Evolutionary conservation across 2,797 vertebrate species (phyloP).

Genomic region (Gymnodraco acuticeps): DNA sequence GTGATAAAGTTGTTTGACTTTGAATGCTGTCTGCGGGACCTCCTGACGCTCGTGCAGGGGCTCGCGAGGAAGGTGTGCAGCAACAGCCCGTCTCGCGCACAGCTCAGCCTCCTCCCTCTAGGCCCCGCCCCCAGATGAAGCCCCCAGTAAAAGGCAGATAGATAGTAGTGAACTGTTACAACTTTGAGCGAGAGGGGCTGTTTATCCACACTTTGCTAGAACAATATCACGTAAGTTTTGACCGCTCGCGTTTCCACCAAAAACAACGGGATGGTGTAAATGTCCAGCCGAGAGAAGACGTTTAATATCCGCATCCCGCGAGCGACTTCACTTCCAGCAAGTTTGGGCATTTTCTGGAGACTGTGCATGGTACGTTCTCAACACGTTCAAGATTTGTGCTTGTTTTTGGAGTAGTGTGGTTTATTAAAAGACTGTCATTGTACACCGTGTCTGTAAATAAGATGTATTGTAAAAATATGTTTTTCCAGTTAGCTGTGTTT

Average conservation of each 20-base stretch:
- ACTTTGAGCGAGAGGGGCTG: constrained; percentile 50
- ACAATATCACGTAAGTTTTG: not conserved
- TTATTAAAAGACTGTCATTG: not conserved
- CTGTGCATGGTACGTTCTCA: constrained; percentile 74
- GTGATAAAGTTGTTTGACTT: no score
- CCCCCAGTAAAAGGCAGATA: constrained; percentile 54
- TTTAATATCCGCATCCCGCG: constrained; percentile 35
- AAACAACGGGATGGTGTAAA: constrained; percentile 17
- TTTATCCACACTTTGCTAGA: constrained; percentile 22
- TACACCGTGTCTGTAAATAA: not conserved
- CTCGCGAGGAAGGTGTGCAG: constrained; percentile 12
- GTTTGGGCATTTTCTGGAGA: constrained; percentile 54
- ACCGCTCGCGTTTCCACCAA: not conserved
- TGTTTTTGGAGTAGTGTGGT: not conserved
- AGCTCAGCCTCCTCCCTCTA: constrained; percentile 61
- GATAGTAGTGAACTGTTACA: constrained; percentile 62
- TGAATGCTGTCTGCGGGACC: not conserved
- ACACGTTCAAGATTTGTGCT: not conserved
- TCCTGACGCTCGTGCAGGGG: not conserved
- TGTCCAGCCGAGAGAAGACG: constrained; percentile 10
- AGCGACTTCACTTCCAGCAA: constrained; percentile 57
- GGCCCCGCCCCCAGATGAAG: constrained; percentile 76
- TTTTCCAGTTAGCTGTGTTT: constrained; percentile 2
- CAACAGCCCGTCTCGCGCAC: constrained; percentile 18
- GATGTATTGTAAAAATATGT: not conserved